A percentile compares a stretch with the other conserved stretches of the same genome.
phyloP scores from a whole-genome alignment of 2,888 invertebrate genomes.

The Temnothorax rugatulus region DNA sequence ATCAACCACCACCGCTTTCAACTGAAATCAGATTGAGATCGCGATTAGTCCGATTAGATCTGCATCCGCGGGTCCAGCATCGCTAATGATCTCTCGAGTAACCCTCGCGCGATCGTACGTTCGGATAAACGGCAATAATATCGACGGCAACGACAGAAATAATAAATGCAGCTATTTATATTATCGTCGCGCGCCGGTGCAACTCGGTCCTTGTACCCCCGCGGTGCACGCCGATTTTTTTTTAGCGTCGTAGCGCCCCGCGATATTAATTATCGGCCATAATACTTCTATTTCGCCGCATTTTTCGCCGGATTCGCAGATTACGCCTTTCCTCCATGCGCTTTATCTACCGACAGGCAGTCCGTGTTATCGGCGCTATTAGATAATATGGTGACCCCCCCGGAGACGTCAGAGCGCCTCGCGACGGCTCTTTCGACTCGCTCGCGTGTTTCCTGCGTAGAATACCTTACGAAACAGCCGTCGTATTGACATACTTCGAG shows the following conservation, averaged over 20 bases:
- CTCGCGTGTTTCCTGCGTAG: constrained; percentile 47
- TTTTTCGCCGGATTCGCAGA: constrained; percentile 46
- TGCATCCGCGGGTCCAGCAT: not conserved
- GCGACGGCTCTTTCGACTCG: not conserved
- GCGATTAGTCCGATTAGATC: not conserved
- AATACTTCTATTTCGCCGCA: constrained; percentile 14
- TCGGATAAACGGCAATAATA: not conserved
- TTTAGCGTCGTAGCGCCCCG: not conserved
- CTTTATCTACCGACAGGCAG: constrained; percentile 31
- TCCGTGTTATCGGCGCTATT: constrained; percentile 65
- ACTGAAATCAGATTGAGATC: constrained; percentile 88
- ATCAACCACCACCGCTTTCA: constrained; percentile 95
- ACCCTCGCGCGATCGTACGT: not conserved
- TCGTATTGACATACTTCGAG: constrained; percentile 20
- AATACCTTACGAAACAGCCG: constrained; percentile 32
- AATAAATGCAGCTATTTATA: constrained; percentile 9
- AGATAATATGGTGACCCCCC: constrained; percentile 69
- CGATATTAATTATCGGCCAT: constrained; percentile 56
- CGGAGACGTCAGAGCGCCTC: constrained; percentile 42
- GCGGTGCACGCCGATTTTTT: not conserved
- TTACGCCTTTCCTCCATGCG: constrained; percentile 26
- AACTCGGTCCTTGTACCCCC: no score
- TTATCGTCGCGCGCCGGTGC: not conserved
- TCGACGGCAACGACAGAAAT: not conserved
- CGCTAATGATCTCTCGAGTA: not conserved